Conservation (phyloP, 2,888 invertebrate genomes). For the Drosophila ustulata region DNA sequence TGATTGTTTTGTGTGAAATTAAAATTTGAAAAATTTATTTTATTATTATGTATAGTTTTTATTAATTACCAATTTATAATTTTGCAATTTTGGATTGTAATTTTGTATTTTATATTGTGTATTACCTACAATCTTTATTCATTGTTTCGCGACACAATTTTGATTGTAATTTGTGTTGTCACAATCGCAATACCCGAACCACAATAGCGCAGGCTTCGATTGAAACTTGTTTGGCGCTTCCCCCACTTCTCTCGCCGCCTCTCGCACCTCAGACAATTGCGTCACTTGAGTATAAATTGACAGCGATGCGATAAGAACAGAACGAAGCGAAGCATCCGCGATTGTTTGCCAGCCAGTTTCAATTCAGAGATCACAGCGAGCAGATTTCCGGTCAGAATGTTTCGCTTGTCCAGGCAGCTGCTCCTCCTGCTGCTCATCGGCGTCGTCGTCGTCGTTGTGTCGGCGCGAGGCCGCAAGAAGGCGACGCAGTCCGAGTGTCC, state of each 20-base stretch:
- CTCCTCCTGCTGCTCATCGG: background rate
- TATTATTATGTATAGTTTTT: too few relatives aligned
- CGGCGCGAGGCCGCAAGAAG: conserved; percentile 16
- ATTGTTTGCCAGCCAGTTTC: conserved; percentile 19
- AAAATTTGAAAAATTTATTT: too few relatives aligned
- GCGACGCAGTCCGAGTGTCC: conserved; percentile 84
- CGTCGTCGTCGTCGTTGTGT: background rate
- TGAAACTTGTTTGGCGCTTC: conserved; percentile 43
- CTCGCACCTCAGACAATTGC: conserved; percentile 18
- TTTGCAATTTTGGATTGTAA: too few relatives aligned
- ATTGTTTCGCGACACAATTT: too few relatives aligned
- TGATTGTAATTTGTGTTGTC: too few relatives aligned
- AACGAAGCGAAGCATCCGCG: background rate
- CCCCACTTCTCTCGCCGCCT: background rate
- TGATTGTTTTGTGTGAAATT: too few relatives aligned
- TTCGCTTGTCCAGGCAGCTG: background rate
- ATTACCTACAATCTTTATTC: too few relatives aligned
- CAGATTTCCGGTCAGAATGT: conserved; percentile 1
- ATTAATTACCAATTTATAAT: too few relatives aligned
- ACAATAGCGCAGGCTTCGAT: conserved; percentile 5
- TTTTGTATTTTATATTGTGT: too few relatives aligned
- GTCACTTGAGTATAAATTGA: conserved; percentile 31
- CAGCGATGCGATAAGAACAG: conserved; percentile 38
- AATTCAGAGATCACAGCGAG: background rate
- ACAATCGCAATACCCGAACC: background rate